Evolutionary conservation across 2,797 vertebrate species (phyloP).

Genomic region (Meda fulgida): DNA sequence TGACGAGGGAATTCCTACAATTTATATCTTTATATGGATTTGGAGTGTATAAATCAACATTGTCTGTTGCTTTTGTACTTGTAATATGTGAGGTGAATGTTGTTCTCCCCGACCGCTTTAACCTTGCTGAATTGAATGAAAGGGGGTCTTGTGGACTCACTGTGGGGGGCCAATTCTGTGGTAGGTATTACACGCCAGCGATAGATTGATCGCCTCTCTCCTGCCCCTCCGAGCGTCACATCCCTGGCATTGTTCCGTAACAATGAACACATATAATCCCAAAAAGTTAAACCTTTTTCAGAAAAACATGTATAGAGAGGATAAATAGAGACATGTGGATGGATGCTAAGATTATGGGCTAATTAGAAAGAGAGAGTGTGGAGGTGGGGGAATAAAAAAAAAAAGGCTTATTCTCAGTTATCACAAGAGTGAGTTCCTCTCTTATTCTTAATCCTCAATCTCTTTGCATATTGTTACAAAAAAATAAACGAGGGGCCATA

Average conservation of each 20-base stretch:
- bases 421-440: not conserved
- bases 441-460: constrained; percentile 10
- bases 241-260: constrained; percentile 47
- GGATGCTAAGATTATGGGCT: constrained; percentile 20
- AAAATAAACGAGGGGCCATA: not conserved
- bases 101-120: constrained; percentile 23
- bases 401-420: not conserved
- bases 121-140: constrained; percentile 47
- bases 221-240: constrained; percentile 31
- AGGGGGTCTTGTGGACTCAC: constrained; percentile 55
- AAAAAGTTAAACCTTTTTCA: constrained; percentile 43
- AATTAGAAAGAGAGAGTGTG: constrained; percentile 6
- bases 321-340: constrained; percentile 8
- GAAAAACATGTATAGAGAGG: constrained; percentile 61
- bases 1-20: not conserved
- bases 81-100: constrained; percentile 21
- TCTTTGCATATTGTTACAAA: not conserved
- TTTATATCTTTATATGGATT: not conserved
- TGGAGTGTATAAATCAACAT: not conserved
- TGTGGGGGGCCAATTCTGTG: constrained; percentile 59
- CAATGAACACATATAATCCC: constrained; percentile 41
- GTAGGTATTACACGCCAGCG: constrained; percentile 51
- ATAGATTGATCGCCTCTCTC: constrained; percentile 37
- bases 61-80: not conserved
- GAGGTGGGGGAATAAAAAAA: not conserved